A percentile compares a stretch with the other conserved stretches of the same genome.
Conservation (phyloP, 2,888 invertebrate species). For the Drosophila birchii region DNA sequence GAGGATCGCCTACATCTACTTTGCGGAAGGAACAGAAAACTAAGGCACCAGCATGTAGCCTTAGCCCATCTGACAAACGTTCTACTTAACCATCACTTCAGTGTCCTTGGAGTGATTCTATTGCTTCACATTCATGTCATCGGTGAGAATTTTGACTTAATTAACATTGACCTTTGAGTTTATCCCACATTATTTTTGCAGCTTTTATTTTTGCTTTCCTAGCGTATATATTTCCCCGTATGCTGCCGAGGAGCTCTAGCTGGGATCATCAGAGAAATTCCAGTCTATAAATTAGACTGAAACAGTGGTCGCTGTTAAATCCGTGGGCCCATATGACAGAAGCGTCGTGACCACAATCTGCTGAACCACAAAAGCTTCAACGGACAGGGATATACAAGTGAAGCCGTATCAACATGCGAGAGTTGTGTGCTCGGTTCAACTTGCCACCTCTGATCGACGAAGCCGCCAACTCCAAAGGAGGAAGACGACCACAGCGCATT, state of each 20-base stretch:
- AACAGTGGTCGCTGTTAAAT: constrained; percentile 90
- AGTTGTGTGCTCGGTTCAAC: too few species aligned
- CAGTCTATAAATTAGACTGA: constrained; percentile 19
- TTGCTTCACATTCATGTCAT: constrained; percentile 96
- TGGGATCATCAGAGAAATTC: constrained; percentile 39
- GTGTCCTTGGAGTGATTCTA: constrained; percentile 96
- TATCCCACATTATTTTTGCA: constrained; percentile 68
- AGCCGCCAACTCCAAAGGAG: too few species aligned
- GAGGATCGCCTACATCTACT: constrained; percentile 95
- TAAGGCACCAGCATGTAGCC: constrained; percentile 94
- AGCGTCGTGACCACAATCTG: too few species aligned
- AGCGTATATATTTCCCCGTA: constrained; percentile 98
- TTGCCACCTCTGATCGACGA: too few species aligned
- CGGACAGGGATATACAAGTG: too few species aligned
- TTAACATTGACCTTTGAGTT: not conserved
- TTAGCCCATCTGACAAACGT: constrained; percentile 99
- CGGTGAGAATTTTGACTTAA: constrained; percentile 86
- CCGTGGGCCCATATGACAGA: constrained; percentile 98
- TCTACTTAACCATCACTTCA: constrained; percentile 96
- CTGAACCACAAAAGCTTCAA: too few species aligned
- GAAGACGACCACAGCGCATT: too few species aligned
- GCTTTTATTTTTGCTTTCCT: constrained; percentile 98
- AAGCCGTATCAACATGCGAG: too few species aligned
- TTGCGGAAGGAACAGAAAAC: constrained; percentile 95
- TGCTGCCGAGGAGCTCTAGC: constrained; percentile 86